Evolutionary conservation across 2,888 invertebrate species (phyloP), one percentile per base, ranked within the genome.

Genomic region (Xylocampa areola): DNA sequence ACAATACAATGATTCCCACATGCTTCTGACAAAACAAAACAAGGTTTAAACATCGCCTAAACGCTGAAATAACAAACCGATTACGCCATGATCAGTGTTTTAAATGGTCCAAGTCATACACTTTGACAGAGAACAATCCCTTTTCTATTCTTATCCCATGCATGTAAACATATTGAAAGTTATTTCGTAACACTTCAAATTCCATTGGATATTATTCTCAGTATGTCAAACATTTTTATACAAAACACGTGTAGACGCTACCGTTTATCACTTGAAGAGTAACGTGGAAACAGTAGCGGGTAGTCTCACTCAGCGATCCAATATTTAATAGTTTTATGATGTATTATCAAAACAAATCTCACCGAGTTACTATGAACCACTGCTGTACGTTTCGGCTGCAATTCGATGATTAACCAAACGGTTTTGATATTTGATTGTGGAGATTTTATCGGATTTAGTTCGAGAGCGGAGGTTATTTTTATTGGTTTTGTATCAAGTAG

Each of bases 261-360:
- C 72, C 68, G 76, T 67, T 73, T 80, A 77, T 87, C 64, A 77
- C 83, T 88, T 89, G 77, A 55, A 68, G 80, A 77, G 67, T 68
- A 76, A 76, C 83, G 77, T 85, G 84, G 85, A 88, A 87, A 89
- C 89, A 87, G 91, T 88, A 85, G 86, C 86, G 89, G 94, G 80
- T 91, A 94, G 88, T 94, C 93, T 94, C 94, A 94, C 94, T 94
- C 94, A 91, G 87, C 94, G 92, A 88, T 89, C 88, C 86, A 91
- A 94, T 94, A 94, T 94, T 94, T 94, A 94, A 94, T 94, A 94
- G 93, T 94, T 93, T 94, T 94, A 94, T 94, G 94, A 94, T 94
- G 92, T 94, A 94, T 94, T 94, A 93, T 94, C 93, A 94, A 93
- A 94, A 94, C 94, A 94, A 92, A 92, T 92, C 92, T 86, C 81